phyloP scores from a whole-genome alignment of 2,888 invertebrate genomes.

The Cataglyphis rosenhaueri region DNA sequence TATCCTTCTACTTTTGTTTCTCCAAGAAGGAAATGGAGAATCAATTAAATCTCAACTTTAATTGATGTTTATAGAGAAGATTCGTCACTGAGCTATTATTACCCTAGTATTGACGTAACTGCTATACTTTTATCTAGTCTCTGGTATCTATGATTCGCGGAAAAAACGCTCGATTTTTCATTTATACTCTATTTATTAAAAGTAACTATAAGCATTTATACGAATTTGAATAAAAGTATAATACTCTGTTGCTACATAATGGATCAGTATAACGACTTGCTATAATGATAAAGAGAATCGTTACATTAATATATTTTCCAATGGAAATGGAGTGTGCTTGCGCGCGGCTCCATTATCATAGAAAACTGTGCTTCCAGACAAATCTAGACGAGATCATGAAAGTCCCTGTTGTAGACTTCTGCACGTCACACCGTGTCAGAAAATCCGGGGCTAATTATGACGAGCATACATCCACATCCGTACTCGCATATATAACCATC shows the following conservation, averaged over 20 bases:
- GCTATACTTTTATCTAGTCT: neutral
- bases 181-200: neutral
- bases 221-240: neutral
- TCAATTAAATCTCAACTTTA: neutral
- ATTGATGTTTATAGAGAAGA: neutral
- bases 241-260: neutral
- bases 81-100: neutral
- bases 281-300: neutral
- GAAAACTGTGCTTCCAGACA: constrained; percentile 52
- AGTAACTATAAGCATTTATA: neutral
- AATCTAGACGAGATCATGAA: constrained; percentile 48
- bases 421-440: constrained; percentile 15
- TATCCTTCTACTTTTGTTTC: neutral
- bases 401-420: constrained; percentile 32
- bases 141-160: neutral
- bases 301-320: constrained; percentile 25
- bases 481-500: constrained; percentile 11
- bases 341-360: constrained; percentile 29
- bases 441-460: constrained; percentile 31
- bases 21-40: neutral
- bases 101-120: neutral
- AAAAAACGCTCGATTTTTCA: neutral
- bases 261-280: neutral
- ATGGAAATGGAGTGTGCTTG: constrained; percentile 16
- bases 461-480: constrained; percentile 33